These are phyloP conservation scores for Eristalis pertinax DNA, from an alignment of 2,888 invertebrate species.

Conservation along the genomic window DNA sequence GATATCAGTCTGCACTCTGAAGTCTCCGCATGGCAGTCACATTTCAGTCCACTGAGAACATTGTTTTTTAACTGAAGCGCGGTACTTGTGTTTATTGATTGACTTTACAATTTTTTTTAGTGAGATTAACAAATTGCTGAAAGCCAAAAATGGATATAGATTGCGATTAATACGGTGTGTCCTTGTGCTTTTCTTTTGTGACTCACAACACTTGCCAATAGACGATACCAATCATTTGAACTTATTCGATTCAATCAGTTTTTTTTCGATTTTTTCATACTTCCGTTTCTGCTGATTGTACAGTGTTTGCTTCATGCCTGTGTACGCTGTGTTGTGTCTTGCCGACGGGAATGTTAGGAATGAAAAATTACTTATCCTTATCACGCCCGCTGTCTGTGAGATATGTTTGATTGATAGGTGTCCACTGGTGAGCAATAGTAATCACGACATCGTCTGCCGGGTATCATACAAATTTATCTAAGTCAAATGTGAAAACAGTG, in stretches of 20 bases:
- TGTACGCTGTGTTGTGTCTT: background rate
- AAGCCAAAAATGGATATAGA: background rate
- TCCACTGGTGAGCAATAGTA: background rate
- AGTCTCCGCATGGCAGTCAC: background rate
- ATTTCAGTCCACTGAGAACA: background rate
- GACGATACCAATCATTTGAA: background rate
- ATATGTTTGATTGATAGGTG: constrained; percentile 32
- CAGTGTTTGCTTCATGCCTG: background rate
- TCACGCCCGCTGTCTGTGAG: constrained; percentile 11
- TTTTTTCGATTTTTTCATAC: background rate
- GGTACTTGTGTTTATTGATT: background rate
- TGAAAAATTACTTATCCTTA: constrained; percentile 23
- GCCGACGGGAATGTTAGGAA: background rate
- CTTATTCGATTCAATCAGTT: background rate
- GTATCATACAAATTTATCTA: constrained; percentile 9
- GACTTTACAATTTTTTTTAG: background rate
- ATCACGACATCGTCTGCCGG: constrained; percentile 6
- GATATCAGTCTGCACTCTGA: constrained; percentile 27
- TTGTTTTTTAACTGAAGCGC: background rate
- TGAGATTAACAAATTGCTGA: background rate
- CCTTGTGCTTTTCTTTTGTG: background rate
- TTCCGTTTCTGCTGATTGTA: background rate
- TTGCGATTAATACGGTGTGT: background rate
- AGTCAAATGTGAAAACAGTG: constrained; percentile 1
- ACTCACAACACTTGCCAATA: background rate